These are phyloP conservation scores for Stigmatopora nigra DNA, from an alignment of 2,113 vertebrate species.

Conservation along the genomic window DNA sequence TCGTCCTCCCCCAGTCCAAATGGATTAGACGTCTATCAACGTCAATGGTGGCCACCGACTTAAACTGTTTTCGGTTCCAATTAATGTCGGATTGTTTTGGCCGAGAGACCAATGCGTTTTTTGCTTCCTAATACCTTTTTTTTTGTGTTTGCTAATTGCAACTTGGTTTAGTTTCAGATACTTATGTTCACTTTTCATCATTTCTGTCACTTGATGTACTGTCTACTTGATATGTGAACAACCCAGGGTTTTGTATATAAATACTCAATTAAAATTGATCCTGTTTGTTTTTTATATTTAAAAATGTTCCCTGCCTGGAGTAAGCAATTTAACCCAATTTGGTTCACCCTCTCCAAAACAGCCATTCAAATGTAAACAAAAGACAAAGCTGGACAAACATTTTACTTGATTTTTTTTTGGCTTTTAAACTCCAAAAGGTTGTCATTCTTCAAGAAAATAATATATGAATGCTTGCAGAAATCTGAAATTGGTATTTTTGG, in stretches of 20 bases:
- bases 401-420: too few species aligned
- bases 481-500: too few species aligned
- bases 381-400: too few species aligned
- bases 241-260: constrained; percentile 53
- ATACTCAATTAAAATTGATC: constrained; percentile 11
- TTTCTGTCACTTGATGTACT: constrained; percentile 25
- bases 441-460: too few species aligned
- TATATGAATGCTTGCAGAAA: too few species aligned
- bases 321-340: neutral
- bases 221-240: constrained; percentile 34
- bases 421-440: too few species aligned
- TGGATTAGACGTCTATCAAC: too few species aligned
- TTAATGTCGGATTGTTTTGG: constrained; percentile 21
- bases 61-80: constrained; percentile 37
- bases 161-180: constrained; percentile 2
- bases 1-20: too few species aligned
- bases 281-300: neutral
- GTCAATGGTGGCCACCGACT: too few species aligned
- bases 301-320: neutral
- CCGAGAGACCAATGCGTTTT: neutral
- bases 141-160: constrained; percentile 1
- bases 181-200: constrained; percentile 11
- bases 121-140: neutral
- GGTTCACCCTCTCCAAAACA: too few species aligned
- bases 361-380: neutral